Evolutionary conservation across 2,797 vertebrate genomes (phyloP).

Genomic region (Cryptoprocta ferox): DNA sequence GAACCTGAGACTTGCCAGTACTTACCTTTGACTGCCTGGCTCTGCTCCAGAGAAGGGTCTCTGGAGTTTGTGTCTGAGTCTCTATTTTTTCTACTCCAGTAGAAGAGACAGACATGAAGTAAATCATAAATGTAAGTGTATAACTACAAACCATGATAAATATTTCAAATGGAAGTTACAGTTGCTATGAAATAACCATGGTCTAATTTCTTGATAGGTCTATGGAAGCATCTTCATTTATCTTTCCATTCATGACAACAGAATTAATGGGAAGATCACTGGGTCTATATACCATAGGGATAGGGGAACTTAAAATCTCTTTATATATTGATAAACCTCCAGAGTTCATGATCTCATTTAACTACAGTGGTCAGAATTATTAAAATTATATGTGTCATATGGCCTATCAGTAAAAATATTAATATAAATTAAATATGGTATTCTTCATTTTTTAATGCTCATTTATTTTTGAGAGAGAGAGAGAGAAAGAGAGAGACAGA

Average conservation of each 20-base stretch:
- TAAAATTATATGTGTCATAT: background rate
- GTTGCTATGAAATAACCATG: background rate
- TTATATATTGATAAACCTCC: background rate
- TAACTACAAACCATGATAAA: background rate
- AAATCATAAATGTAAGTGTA: background rate
- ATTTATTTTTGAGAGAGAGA: no score
- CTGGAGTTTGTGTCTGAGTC: background rate
- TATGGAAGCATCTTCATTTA: background rate
- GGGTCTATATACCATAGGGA: fast-evolving
- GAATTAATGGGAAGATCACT: background rate
- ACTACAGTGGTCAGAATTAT: background rate
- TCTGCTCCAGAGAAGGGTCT: background rate
- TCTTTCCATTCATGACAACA: background rate
- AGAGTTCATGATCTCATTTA: background rate
- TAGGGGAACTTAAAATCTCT: background rate
- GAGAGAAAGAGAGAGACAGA: no score
- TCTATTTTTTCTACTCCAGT: background rate
- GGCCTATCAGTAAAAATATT: background rate
- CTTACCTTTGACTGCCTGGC: background rate
- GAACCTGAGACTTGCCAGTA: background rate
- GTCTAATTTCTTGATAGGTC: background rate
- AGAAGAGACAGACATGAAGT: background rate
- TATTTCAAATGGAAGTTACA: background rate
- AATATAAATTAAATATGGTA: background rate
- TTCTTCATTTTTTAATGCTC: background rate